Conservation (phyloP, 1,140 invertebrate genomes). For the Colletes gigas region DNA sequence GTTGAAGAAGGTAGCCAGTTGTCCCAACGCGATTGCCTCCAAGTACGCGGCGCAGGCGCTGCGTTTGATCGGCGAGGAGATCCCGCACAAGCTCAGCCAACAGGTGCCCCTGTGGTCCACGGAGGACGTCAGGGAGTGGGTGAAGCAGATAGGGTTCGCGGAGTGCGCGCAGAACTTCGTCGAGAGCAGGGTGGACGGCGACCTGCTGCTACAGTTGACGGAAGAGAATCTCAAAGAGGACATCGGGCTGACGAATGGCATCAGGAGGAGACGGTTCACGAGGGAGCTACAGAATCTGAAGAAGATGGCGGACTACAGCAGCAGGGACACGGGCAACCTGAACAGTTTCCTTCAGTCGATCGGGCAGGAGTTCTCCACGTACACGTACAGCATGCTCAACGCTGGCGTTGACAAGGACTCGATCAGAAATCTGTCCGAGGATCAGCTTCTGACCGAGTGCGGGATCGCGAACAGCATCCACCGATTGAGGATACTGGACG, state of each 20-base stretch:
- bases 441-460: conserved; percentile 94
- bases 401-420: conserved; percentile 95
- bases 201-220: conserved; percentile 95
- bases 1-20: conserved; percentile 97
- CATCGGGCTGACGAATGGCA: conserved; percentile 96
- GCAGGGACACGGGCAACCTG: conserved; percentile 94
- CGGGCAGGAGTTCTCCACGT: conserved; percentile 95
- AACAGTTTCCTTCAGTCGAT: conserved; percentile 94
- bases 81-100: conserved; percentile 98
- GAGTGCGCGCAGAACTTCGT: conserved; percentile 92
- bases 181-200: conserved; percentile 97
- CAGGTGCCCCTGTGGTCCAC: conserved; percentile 98
- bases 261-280: conserved; percentile 95
- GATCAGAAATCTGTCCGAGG: conserved; percentile 91
- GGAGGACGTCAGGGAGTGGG: conserved; percentile 98
- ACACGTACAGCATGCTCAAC: conserved; percentile 98
- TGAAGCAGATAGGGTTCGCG: conserved; percentile 97
- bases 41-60: conserved; percentile 98
- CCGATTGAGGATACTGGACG: conserved; percentile 92
- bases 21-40: conserved; percentile 98
- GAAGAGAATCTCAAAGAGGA: conserved; percentile 96
- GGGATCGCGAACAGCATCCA: conserved; percentile 97
- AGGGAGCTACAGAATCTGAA: conserved; percentile 97
- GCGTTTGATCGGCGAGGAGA: conserved; percentile 96
- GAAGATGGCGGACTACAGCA: conserved; percentile 98